Evolutionary conservation across 2,888 invertebrate species (phyloP).

Genomic region (Branchellion lobata): DNA sequence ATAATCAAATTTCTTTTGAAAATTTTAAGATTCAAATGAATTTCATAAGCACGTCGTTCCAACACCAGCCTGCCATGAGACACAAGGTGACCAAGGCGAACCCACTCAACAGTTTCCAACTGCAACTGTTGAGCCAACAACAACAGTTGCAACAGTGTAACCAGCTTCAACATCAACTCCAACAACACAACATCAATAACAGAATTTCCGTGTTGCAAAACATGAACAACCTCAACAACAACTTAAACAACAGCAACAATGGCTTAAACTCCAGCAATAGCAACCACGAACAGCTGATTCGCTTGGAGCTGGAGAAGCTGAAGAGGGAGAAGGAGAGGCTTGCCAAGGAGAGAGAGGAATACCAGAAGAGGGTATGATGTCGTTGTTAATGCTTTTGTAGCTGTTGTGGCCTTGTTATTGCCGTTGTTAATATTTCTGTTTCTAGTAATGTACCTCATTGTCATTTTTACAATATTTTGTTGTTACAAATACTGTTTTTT

Average conservation of each 20-base stretch:
- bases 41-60: too few species aligned
- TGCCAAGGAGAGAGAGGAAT: slow-evolving; percentile 36
- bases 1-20: too few species aligned
- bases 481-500: too few species aligned
- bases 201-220: background rate
- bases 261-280: too few species aligned
- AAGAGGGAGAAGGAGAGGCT: slow-evolving; percentile 39
- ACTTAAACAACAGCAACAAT: slow-evolving; percentile 22
- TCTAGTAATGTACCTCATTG: background rate
- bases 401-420: background rate
- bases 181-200: slow-evolving; percentile 6
- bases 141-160: slow-evolving; percentile 1
- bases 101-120: background rate
- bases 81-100: slow-evolving; percentile 14
- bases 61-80: slow-evolving; percentile 11
- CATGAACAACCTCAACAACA: slow-evolving; percentile 9
- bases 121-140: slow-evolving; percentile 4
- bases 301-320: slow-evolving; percentile 31
- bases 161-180: slow-evolving; percentile 32
- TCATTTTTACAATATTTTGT: background rate
- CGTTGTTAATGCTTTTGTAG: too few species aligned
- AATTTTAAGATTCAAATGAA: too few species aligned
- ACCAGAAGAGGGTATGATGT: slow-evolving; percentile 36
- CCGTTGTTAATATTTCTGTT: background rate
- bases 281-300: background rate